Conservation (phyloP, 2,888 invertebrate genomes). For the Ectobius pallidus region DNA sequence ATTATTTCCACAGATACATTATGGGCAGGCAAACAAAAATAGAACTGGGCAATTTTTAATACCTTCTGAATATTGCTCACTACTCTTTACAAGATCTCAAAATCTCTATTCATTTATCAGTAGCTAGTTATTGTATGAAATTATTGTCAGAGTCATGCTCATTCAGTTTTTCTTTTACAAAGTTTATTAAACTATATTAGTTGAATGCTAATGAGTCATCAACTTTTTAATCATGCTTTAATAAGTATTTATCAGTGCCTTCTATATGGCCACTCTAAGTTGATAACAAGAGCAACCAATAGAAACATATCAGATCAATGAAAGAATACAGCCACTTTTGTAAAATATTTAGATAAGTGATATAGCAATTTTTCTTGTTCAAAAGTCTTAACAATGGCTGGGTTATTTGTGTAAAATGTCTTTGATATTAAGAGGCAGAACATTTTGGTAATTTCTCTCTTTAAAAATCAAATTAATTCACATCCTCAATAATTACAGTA, state of each 20-base stretch:
- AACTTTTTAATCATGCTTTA: too few species aligned
- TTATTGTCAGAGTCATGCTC: background rate
- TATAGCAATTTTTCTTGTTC: too few species aligned
- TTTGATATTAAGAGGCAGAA: background rate
- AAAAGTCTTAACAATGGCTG: background rate
- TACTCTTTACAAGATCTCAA: too few species aligned
- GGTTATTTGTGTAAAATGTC: background rate
- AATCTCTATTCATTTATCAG: too few species aligned
- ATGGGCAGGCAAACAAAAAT: background rate
- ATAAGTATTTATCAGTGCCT: background rate
- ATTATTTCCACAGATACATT: background rate
- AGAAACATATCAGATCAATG: too few species aligned
- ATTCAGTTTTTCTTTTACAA: background rate
- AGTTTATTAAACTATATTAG: background rate
- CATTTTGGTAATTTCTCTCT: background rate
- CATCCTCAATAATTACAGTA: background rate
- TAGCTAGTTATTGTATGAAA: too few species aligned
- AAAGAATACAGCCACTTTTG: too few species aligned
- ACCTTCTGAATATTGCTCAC: too few species aligned
- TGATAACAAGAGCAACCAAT: background rate
- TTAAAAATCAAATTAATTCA: background rate
- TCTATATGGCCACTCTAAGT: background rate
- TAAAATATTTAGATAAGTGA: too few species aligned
- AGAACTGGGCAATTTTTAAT: background rate
- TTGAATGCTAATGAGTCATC: too few species aligned